Base-by-base conservation (phyloP, 1,140 invertebrate species). In the Eumeta japonica region DNA sequence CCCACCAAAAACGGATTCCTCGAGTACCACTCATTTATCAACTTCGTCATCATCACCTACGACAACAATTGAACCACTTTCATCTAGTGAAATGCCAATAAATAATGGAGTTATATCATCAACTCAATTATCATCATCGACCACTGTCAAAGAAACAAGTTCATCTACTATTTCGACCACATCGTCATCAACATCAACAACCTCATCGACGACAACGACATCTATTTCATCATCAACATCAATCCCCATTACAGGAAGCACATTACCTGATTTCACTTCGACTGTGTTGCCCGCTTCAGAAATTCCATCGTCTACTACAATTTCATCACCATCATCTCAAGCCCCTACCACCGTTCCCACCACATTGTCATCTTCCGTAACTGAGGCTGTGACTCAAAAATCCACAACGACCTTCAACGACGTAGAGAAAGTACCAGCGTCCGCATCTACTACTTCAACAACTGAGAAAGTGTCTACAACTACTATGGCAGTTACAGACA, bases 1-100 rank as follows among this genome's bases (percentile, higher is more conserved):
- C 41, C 35, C 71, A 58, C 62, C 61, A 13, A 76, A 72, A 56
- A 45, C 71, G 1, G 61, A 65, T 33, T 46, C 52, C 46, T 31
- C 58, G 16, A 42, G 44, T 9, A 39, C 55, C 12, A 52, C 46
- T 16, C 40, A 48, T 33, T 31, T 48, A 14, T 35, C 48, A 2
- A 43, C 54, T 10, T 31, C 52, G 11, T 58, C 60, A 32, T 54
- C 38, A 41, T 36, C n/a, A 34, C 46, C 30, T 30, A 28, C 39
- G 16, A 38, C 30, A 16, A 37, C 33, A 12, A n/a, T n/a, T n/a
- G n/a, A n/a, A n/a, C n/a, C n/a, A n/a, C n/a, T n/a, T n/a, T n/a
- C n/a, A n/a, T n/a, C n/a, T n/a, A n/a, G n/a, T n/a, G n/a, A n/a
- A n/a, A n/a, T n/a, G n/a, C n/a, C n/a, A n/a, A n/a, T n/a, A n/a